Evolutionary conservation across 2,888 invertebrate genomes (phyloP).

Genomic region (Oxytorus armatus): DNA sequence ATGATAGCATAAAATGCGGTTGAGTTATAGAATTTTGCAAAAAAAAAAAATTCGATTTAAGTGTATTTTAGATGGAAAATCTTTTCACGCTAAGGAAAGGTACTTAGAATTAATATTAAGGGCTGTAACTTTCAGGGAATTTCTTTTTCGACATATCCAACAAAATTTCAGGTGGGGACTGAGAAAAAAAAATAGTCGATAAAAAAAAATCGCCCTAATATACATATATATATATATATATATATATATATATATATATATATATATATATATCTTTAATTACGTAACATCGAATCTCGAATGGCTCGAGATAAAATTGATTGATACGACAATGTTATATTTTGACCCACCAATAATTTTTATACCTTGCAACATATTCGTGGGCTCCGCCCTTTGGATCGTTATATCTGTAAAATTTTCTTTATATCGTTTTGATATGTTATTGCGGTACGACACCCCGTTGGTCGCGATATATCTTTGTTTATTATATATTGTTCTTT

Average conservation of each 20-base stretch:
- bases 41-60: too few relatives aligned
- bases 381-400: not conserved
- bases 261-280: constrained; percentile 18
- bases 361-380: constrained; percentile 9
- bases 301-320: constrained; percentile 1
- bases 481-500: constrained; percentile 21
- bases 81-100: too few relatives aligned
- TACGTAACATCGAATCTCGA: constrained; percentile 6
- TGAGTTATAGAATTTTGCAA: too few relatives aligned
- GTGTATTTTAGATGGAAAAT: too few relatives aligned
- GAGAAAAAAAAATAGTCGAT: too few relatives aligned
- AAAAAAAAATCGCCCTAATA: too few relatives aligned
- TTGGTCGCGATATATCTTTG: constrained; percentile 50
- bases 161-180: too few relatives aligned
- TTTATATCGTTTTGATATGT: constrained; percentile 56
- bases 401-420: not conserved
- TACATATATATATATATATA: constrained; percentile 39
- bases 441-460: constrained; percentile 39
- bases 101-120: too few relatives aligned
- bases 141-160: too few relatives aligned
- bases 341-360: too few relatives aligned
- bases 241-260: constrained; percentile 32
- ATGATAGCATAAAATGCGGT: too few relatives aligned
- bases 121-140: too few relatives aligned
- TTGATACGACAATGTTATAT: not conserved